Base-by-base conservation (phyloP, 2,888 invertebrate species). In the Dynastes maya region DNA sequence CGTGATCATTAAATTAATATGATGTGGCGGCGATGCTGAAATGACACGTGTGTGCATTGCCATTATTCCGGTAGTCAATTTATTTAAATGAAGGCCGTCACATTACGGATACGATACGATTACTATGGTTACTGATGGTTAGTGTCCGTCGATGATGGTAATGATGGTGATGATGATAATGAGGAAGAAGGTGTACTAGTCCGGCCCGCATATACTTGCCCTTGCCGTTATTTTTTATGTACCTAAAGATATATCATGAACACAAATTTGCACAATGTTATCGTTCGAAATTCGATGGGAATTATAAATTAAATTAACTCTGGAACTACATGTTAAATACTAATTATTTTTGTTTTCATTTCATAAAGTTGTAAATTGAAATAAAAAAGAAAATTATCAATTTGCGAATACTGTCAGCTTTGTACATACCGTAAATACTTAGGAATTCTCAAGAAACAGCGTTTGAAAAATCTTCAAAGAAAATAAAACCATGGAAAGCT, bases 41-140 rank as follows among this genome's bases (percentile, higher is more conserved):
- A 74, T 74, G 72, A 74, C 72, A 74, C 27, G 61, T 76, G 64
- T 70, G 68, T 51, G 51, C 51, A 51, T 51, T 51, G 29, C 51
- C 67, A 65, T 55, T 77, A 51, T 68, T 51, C 51, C 72, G 49
- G 71, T 79, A 77, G 79, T 77, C 79, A 77, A 79, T 79, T 74
- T 77, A 58, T 77, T 68, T 58, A 77, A 55, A 45, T 27, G 65
- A 27, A 51, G 61, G 55, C 11, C 65, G 65, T 58, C 63, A 11
- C 29, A 67, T 67, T 67, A n/a, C 22, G 11, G 55, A 58, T 58
- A 22, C 55, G 55, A 58, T 22, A 58, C 55, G 22, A 58, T 22
- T 22, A 16, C 5, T 40, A 40, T 16, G 40, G 65, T 40, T 67
- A 9, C n/a, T 49, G 45, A 58, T 58, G 65, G 65, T 67, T 67